Percentiles rank a stretch among this genome's conserved stretches.
These are phyloP conservation scores for Charina bottae DNA, from an alignment of 2,113 vertebrate species.

Conservation along the genomic window DNA sequence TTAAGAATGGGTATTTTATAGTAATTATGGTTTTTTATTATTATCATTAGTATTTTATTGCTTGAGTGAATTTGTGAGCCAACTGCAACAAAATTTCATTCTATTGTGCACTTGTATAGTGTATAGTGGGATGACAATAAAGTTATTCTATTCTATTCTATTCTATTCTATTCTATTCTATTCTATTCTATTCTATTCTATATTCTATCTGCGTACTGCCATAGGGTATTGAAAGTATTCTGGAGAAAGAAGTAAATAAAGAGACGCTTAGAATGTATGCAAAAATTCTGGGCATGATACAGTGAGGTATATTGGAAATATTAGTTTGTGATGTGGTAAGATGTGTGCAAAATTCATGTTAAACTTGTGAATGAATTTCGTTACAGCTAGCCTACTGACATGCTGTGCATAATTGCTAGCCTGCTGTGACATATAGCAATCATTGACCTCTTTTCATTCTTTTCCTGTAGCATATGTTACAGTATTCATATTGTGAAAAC, in stretches of 20 bases:
- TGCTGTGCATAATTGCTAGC: constrained; percentile 56
- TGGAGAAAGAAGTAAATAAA: neutral
- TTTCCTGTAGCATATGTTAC: constrained; percentile 42
- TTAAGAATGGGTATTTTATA: too few species aligned
- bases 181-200: too few species aligned
- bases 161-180: too few species aligned
- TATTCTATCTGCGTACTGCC: neutral
- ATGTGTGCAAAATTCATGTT: neutral
- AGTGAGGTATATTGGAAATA: neutral
- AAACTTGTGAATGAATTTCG: constrained; percentile 54
- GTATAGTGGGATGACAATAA: too few species aligned
- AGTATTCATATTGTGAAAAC: constrained; percentile 31
- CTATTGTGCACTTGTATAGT: too few species aligned
- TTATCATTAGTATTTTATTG: too few species aligned
- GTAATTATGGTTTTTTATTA: too few species aligned
- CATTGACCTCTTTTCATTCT: constrained; percentile 67
- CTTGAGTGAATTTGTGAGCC: too few species aligned
- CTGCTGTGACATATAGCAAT: constrained; percentile 53
- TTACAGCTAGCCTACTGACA: constrained; percentile 60
- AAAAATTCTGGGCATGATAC: neutral
- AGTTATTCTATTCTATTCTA: too few species aligned
- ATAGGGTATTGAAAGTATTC: neutral
- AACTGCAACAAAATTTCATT: too few species aligned
- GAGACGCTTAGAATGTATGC: neutral
- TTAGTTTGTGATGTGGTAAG: neutral